Conservation (phyloP, 2,797 vertebrate genomes). For the Pseudochirops cupreus region DNA sequence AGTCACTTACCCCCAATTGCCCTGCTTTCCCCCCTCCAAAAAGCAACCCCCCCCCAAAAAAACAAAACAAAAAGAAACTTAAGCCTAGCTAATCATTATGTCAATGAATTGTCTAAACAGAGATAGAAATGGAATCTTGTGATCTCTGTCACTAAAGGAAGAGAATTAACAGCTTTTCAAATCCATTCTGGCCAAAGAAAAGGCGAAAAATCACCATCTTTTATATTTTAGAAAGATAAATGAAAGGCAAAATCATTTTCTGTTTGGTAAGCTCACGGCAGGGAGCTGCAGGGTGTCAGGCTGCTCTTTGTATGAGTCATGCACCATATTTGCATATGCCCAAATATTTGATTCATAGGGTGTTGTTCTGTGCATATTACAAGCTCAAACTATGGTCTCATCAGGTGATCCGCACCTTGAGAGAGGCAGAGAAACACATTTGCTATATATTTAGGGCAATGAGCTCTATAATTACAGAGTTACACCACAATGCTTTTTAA, state of each 20-base stretch:
- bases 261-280: constrained; percentile 28
- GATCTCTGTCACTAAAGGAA: constrained; percentile 41
- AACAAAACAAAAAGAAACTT: neutral
- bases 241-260: constrained; percentile 33
- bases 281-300: neutral
- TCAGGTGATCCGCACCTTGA: constrained; percentile 34
- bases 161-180: constrained; percentile 53
- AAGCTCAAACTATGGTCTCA: constrained; percentile 51
- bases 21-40: too few relatives aligned
- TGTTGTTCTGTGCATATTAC: constrained; percentile 15
- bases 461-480: constrained; percentile 57
- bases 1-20: too few relatives aligned
- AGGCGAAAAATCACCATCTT: constrained; percentile 23
- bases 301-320: constrained; percentile 10
- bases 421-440: constrained; percentile 2
- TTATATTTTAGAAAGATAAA: constrained; percentile 57
- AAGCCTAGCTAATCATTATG: neutral
- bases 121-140: constrained; percentile 52
- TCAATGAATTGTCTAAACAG: constrained; percentile 3
- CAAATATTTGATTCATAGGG: constrained; percentile 43
- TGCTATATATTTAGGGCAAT: constrained; percentile 41
- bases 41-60: too few relatives aligned
- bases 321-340: constrained; percentile 21
- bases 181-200: constrained; percentile 32
- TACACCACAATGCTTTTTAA: constrained; percentile 41